phyloP scores from a whole-genome alignment of 1,140 invertebrate genomes.

The Subanguina moxae region DNA sequence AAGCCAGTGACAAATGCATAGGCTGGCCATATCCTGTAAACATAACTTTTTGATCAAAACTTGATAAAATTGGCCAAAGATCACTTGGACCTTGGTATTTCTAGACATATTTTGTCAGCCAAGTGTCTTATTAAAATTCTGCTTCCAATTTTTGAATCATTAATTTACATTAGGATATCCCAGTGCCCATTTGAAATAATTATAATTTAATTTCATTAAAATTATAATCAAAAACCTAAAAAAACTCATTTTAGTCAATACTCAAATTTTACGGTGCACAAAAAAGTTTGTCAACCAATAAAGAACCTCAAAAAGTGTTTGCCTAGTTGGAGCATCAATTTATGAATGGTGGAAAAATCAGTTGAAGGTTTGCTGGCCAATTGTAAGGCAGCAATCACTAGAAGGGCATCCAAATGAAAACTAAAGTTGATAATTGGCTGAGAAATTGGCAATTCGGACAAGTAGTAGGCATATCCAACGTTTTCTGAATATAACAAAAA shows the following conservation, averaged over 20 bases:
- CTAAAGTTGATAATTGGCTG: conserved; percentile 42
- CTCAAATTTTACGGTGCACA: neutral
- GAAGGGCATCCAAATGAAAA: conserved; percentile 35
- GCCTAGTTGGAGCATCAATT: conserved; percentile 5
- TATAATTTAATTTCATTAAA: too few species aligned
- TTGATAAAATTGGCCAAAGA: neutral
- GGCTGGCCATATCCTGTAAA: conserved; percentile 36
- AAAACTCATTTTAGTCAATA: too few species aligned
- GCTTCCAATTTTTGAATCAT: too few species aligned
- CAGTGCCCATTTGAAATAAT: too few species aligned
- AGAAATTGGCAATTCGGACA: conserved; percentile 18
- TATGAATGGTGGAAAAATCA: neutral
- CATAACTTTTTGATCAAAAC: neutral
- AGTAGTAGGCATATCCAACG: conserved; percentile 33
- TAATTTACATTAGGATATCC: too few species aligned
- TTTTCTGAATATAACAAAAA: conserved; percentile 23
- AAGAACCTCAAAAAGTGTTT: conserved; percentile 5
- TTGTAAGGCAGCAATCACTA: conserved; percentile 32
- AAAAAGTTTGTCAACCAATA: conserved; percentile 8
- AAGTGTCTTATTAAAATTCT: too few species aligned
- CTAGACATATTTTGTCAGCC: too few species aligned
- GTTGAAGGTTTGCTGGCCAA: conserved; percentile 25
- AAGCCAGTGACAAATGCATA: conserved; percentile 36
- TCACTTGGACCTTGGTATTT: too few species aligned
- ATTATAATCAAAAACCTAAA: too few species aligned